Percentiles rank a stretch among this genome's conserved stretches.
Evolutionary conservation across 2,888 invertebrate species (phyloP).

Genomic region (Stenoptilia bipunctidactyla): DNA sequence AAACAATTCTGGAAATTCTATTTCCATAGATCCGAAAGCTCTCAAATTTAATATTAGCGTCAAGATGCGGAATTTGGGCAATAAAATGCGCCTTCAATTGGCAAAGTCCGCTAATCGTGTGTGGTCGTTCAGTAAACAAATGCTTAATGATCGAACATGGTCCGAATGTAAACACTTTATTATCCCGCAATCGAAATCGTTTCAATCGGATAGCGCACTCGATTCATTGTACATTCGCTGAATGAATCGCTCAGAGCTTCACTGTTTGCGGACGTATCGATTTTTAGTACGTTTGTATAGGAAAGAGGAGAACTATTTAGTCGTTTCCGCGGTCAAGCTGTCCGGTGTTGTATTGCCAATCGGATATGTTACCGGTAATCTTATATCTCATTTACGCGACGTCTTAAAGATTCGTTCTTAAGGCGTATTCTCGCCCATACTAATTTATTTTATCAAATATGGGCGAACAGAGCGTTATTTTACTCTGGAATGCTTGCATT

Average conservation of each 20-base stretch:
- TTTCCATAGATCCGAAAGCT: conserved; percentile 3
- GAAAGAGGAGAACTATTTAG: conserved; percentile 10
- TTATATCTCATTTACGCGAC: too few relatives aligned
- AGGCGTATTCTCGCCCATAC: too few relatives aligned
- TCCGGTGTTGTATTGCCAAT: background rate
- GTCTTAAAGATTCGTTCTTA: too few relatives aligned
- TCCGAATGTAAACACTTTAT: conserved; percentile 49
- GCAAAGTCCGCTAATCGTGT: conserved; percentile 44
- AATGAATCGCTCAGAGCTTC: conserved; percentile 31
- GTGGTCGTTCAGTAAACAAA: conserved; percentile 62
- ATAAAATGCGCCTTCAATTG: conserved; percentile 32
- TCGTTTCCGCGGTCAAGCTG: background rate
- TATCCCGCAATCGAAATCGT: conserved; percentile 51
- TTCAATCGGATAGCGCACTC: conserved; percentile 40
- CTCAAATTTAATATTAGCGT: conserved; percentile 49
- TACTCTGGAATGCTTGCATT: too few relatives aligned
- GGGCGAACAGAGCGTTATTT: too few relatives aligned
- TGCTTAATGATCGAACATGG: conserved; percentile 53
- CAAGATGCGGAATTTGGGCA: conserved; percentile 58
- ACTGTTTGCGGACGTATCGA: conserved; percentile 34
- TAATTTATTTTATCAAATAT: too few relatives aligned
- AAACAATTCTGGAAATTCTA: background rate
- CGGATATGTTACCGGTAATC: too few relatives aligned
- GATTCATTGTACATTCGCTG: conserved; percentile 38
- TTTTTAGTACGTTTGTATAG: conserved; percentile 30